Conservation (phyloP, 2,888 invertebrate species). For the Pardosa pseudoannulata region DNA sequence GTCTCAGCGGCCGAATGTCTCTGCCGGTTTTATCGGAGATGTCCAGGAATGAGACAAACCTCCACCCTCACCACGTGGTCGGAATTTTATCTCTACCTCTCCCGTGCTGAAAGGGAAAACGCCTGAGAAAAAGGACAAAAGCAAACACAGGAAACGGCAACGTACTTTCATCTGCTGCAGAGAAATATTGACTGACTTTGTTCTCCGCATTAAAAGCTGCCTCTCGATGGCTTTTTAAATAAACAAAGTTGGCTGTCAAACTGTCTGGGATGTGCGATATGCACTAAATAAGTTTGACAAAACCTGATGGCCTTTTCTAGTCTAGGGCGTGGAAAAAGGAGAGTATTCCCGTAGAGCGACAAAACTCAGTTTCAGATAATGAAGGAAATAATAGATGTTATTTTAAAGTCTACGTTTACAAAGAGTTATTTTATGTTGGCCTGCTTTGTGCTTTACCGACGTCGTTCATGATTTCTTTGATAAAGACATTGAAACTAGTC, state of each 20-base stretch:
- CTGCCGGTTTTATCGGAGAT: neutral
- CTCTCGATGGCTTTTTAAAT: neutral
- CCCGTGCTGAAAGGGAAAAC: slow-evolving; percentile 4
- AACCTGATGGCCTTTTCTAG: too few relatives aligned
- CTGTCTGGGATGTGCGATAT: neutral
- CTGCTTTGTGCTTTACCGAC: too few relatives aligned
- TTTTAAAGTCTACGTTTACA: too few relatives aligned
- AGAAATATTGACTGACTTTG: slow-evolving; percentile 15
- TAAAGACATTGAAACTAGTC: too few relatives aligned
- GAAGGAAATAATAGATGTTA: too few relatives aligned
- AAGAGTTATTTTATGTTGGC: too few relatives aligned
- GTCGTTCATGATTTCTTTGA: too few relatives aligned
- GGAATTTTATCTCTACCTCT: slow-evolving; percentile 14
- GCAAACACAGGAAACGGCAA: slow-evolving; percentile 26
- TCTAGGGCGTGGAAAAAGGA: too few relatives aligned
- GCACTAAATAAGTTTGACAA: neutral
- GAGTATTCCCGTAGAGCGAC: too few relatives aligned
- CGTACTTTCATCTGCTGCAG: neutral
- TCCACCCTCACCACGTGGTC: neutral
- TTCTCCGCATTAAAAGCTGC: slow-evolving; percentile 15
- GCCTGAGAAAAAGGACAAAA: neutral
- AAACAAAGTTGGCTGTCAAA: neutral
- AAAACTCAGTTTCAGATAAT: too few relatives aligned
- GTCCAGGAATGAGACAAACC: neutral
- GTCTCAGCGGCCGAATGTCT: neutral